Evolutionary conservation across 2,797 vertebrate species (phyloP).

Genomic region (Poecilia picta): DNA sequence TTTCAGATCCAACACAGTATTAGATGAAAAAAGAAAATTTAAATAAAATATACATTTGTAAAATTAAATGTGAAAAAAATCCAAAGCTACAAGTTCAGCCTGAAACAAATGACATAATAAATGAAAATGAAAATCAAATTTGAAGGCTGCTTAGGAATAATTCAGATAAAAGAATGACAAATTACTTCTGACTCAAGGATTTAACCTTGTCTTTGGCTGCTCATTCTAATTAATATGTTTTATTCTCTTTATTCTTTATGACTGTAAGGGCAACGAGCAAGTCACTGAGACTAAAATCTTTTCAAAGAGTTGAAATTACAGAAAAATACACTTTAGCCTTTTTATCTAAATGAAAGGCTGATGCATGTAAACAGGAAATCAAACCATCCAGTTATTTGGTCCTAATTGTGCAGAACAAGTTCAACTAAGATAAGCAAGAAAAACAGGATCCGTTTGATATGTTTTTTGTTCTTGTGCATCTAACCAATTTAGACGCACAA

Average conservation of each 20-base stretch:
- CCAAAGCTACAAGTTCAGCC: background rate
- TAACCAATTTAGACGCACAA: background rate
- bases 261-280: background rate
- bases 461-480: background rate
- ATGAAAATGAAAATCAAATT: background rate
- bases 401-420: background rate
- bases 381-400: background rate
- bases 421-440: background rate
- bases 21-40: background rate
- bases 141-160: conserved; percentile 4
- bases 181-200: conserved; percentile 9
- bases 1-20: background rate
- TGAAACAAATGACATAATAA: background rate
- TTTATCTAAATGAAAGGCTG: background rate
- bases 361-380: background rate
- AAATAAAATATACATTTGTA: background rate
- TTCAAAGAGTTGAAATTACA: background rate
- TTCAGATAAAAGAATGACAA: background rate
- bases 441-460: background rate
- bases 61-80: background rate
- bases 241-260: background rate
- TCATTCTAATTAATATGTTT: conserved; percentile 1
- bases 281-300: conserved; percentile 6
- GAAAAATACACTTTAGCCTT: background rate
- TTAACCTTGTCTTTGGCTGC: background rate